Conservation (phyloP, 2,888 invertebrate genomes). For the Hermodice carunculata region DNA sequence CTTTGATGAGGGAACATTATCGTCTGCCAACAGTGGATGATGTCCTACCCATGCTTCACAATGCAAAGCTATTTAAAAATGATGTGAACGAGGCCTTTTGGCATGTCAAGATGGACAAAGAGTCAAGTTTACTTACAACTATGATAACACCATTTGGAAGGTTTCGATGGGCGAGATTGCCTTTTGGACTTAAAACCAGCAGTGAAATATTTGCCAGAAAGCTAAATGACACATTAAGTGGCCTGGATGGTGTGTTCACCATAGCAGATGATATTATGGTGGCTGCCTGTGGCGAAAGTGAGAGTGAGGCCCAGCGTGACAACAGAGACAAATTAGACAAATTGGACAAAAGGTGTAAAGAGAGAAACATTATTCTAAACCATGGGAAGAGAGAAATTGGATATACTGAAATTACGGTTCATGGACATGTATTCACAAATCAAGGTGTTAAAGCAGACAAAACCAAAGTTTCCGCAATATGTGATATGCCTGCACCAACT, state of each 20-base stretch:
- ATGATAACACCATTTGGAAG: not conserved
- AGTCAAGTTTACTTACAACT: not conserved
- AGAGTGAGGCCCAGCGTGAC: not conserved
- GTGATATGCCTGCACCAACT: no score
- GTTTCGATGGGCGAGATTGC: not conserved
- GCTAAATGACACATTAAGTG: not conserved
- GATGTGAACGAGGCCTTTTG: no score
- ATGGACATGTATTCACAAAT: no score
- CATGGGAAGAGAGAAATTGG: not conserved
- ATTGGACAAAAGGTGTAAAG: not conserved
- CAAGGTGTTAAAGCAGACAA: no score
- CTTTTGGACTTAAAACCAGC: conserved; percentile 1
- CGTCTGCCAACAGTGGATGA: no score
- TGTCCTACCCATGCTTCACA: no score
- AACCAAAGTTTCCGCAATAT: no score
- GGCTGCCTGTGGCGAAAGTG: not conserved
- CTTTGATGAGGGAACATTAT: no score
- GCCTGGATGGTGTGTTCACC: not conserved
- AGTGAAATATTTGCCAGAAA: not conserved
- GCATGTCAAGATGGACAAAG: no score
- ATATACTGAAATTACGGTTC: not conserved
- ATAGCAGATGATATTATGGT: not conserved
- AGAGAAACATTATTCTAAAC: not conserved
- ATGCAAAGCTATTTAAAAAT: no score
- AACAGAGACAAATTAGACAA: not conserved